Evolutionary conservation across 30 jellyfish, hydroid and myxozoan genomes (phyloP), one percentile per base, ranked within the genome.

Genomic region (Nemopilema nomurai): DNA sequence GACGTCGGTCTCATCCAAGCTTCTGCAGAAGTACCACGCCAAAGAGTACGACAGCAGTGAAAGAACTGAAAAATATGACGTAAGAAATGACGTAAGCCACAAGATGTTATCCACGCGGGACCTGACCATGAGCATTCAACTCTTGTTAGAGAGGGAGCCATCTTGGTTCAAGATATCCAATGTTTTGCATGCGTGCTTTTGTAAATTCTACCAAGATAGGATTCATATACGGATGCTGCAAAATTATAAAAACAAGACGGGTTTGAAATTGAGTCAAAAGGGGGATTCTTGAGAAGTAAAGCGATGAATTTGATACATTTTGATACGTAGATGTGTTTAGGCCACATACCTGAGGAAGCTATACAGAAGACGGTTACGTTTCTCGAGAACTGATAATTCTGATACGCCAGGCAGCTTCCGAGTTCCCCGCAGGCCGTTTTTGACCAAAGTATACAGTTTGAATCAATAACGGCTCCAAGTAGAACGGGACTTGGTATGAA

Each of bases 401-500:
- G 81, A 62, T 91, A 91, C 29, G 87, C 98, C 0, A 27, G 79
- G 31, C 98, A 91, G 77, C 90, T 86, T 20, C 72, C 89, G 63
- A 72, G 51, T 28, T 81, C 80, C 17, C 97, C 97, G 65, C 98
- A 93, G 24, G 51, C 66, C 27, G 74, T 66, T 33, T 73, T 62
- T 8, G 88, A 81, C 98, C 98, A 93, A 20, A 88, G 81, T 0
- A 87, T 77, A 63, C 99, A 94, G 62, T 86, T 79, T 17, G 90
- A 57, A 67, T 94, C 99, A 21, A 94, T 67, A 27, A 94, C 84
- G 16, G 89, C 88, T 20, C 99, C 99, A 4, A 89, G 25, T 1
- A 94, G 31, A 30, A 94, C 89, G n/a, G 99, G 99, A 25, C 97
- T 97, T 29, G 99, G 99, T 17, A 94, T 76, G 84, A 94, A 94